Percentiles rank a stretch among this genome's conserved stretches.
phyloP scores from a whole-genome alignment of 2,113 vertebrate genomes.

The Heteronetta atricapilla region DNA sequence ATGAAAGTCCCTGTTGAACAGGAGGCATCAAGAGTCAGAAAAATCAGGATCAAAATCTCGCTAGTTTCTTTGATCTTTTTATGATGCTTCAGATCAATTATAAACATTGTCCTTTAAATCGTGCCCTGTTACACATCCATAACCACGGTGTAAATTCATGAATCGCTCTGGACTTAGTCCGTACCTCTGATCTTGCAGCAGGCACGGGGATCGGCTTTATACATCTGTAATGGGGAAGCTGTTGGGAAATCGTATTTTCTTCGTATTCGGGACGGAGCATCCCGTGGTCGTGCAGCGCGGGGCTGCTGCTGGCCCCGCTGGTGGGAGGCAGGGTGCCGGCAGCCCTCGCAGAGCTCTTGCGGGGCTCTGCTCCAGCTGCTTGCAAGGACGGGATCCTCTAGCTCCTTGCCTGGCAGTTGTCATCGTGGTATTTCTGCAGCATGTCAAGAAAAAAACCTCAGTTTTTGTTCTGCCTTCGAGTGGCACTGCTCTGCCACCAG shows the following conservation, averaged over 20 bases:
- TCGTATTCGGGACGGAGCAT: not conserved
- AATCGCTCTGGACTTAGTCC: not conserved
- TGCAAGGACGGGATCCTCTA: fast-evolving
- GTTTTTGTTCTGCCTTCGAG: not conserved
- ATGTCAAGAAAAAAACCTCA: not conserved
- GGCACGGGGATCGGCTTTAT: not conserved
- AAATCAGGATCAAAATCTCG: not conserved
- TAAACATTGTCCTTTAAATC: not conserved
- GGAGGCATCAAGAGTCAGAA: not conserved
- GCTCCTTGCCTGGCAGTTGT: not conserved
- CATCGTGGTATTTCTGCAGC: not conserved
- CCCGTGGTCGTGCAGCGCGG: fast-evolving
- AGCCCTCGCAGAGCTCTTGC: not conserved
- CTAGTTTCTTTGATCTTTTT: not conserved
- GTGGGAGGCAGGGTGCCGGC: not conserved
- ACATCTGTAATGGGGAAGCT: not conserved
- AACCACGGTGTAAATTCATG: not conserved
- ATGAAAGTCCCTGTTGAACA: not conserved
- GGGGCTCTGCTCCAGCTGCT: not conserved
- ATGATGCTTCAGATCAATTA: not conserved
- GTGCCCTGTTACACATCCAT: fast-evolving
- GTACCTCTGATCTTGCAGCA: not conserved
- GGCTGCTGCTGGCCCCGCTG: not conserved
- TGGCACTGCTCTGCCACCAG: not conserved
- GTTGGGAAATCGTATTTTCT: not conserved